phyloP scores from a whole-genome alignment of 2,888 invertebrate genomes.

The Lithophane ornitopus region DNA sequence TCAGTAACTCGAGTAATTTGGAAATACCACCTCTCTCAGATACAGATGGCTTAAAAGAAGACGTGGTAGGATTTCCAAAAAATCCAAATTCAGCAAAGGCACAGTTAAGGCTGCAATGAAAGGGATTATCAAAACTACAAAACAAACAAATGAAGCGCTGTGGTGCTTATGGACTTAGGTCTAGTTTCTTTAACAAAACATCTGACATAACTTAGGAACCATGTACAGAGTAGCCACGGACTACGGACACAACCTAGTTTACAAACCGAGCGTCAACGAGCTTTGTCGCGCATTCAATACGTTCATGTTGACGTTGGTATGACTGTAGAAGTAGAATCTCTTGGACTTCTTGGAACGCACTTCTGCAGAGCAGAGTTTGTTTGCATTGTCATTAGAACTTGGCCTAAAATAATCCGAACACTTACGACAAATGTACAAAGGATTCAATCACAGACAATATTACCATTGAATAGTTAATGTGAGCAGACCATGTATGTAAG shows the following conservation, averaged over 20 bases:
- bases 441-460: slow-evolving; percentile 42
- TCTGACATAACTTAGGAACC: not conserved
- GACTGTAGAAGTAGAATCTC: not conserved
- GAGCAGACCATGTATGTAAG: slow-evolving; percentile 32
- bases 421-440: slow-evolving; percentile 1
- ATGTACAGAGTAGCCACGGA: not conserved
- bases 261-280: too few species aligned
- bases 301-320: not conserved
- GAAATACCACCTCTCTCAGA: not conserved
- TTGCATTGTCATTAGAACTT: not conserved
- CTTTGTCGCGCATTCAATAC: too few species aligned
- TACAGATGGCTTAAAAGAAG: not conserved
- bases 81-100: not conserved
- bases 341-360: not conserved
- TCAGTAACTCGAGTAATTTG: not conserved
- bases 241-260: not conserved
- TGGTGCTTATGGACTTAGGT: not conserved
- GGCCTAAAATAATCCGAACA: slow-evolving; percentile 6
- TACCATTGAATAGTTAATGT: slow-evolving; percentile 36
- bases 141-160: not conserved
- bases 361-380: not conserved
- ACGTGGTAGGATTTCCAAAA: not conserved
- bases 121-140: not conserved
- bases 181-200: not conserved
- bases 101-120: not conserved